Base-by-base conservation (phyloP, 2,888 invertebrate species). In the Phragmatobia fuliginosa region DNA sequence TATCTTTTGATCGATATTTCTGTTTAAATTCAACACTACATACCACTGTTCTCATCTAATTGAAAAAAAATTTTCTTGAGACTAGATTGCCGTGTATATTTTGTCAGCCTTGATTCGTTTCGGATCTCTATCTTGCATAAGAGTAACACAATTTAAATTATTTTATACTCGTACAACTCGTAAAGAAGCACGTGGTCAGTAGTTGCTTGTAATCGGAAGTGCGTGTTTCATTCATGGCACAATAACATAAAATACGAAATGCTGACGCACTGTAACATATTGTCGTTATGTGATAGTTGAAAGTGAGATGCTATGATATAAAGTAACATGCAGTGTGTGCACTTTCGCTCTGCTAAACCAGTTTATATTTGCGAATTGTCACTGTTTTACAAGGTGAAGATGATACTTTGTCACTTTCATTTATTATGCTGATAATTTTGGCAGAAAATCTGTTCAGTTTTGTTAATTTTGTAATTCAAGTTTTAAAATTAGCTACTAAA, bases 241-340 rank as follows among this genome's bases (percentile, higher is more conserved):
- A 65, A 36, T 59, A 68, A 64, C 33, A 56, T 60, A 60, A 63
- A 63, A 49, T 60, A 49, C 61, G 65, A 41, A 65, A 36, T 56
- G 69, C 69, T 69, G 65, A 69, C 60, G 52, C 65, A 69, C 60
- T 21, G 52, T 52, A 52, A 10, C 14, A 41, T 36, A 52, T 31
- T 69, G 68, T 36, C n/a, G 67, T 72, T 75, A 71, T 68, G 65
- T 69, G 67, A 78, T 73, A 61, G 74, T 75, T 59, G 77, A 75
- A 80, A 81, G 77, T 80, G 65, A 60, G 38, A 21, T 59, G 28
- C 21, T 45, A 60, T 69, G 52, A 52, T 59, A 69, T 70, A 18
- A 71, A 73, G 70, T 65, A 21, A 71, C 64, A 28, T 25, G 52
- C 52, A 67, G 14, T 63, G 52, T 65, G 59, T 62, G 70, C 58